Base-by-base conservation (phyloP, 2,888 invertebrate genomes). In the Diaperis boleti region DNA sequence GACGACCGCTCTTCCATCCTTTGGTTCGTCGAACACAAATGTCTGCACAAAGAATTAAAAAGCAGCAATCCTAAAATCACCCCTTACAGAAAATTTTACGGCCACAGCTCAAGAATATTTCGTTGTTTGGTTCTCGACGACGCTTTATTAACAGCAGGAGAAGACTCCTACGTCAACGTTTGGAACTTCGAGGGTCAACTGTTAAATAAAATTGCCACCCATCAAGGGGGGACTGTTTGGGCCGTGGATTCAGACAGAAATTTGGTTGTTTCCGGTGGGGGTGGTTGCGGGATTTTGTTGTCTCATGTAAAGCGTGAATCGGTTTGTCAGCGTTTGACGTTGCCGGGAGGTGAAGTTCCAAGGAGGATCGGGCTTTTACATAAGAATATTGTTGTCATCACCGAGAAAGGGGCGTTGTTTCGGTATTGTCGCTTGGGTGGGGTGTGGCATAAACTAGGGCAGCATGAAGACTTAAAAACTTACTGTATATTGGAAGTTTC, bases 1-100 rank as follows among this genome's bases (percentile, higher is more conserved):
- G 96, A 96, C 81, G 96, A 96, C 78, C 86, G 96, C 76, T 92
- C 94, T 39, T 86, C 95, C 0, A 84, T 91, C 74, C 83, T 95
- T 68, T 96, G 94, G 93, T 81, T 83, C 68, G 74, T 86, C 7
- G 69, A 67, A 1, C 66, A 69, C 7, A 62, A 63, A 10, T 65
- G 69, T 56, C 37, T 72, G 50, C 61, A 65, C 6, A 49, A 55
- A 26, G 71, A 71, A 45, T 26, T 71, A 7, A 35, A 61, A 39
- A 61, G 69, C 54, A 22, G 59, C 33, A 26, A 39, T 45, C 59
- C 69, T 4, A 66, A 74, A 22, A 75, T 78, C 63, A 73, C 22
- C 74, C 82, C 86, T 65, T 75, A 79, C 49, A 82, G 87, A 72
- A 87, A 89, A 63, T 83, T 94, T 55, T 94, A 89, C 81, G 94